These are phyloP conservation scores for Caenorhabditis japonica DNA, from an alignment of 2,888 invertebrate genomes.

Conservation along the genomic window DNA sequence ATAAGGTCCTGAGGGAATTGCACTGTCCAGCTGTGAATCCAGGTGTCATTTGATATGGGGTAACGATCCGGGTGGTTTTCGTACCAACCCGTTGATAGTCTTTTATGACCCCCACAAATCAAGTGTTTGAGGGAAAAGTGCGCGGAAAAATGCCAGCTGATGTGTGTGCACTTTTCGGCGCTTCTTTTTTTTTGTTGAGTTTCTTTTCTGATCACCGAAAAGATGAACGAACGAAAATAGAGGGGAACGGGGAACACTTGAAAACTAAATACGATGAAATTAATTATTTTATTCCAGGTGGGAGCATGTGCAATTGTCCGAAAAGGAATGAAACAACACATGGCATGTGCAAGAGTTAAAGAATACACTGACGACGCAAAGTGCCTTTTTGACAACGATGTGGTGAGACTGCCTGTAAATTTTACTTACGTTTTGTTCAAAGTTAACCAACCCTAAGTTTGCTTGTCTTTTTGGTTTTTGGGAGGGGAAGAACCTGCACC, in stretches of 20 bases:
- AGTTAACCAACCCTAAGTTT: no score
- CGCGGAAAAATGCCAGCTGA: conserved; percentile 31
- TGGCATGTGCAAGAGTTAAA: conserved; percentile 22
- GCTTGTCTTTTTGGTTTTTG: no score
- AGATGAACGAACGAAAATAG: conserved; percentile 1
- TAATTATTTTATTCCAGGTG: no score
- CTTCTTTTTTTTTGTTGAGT: no score
- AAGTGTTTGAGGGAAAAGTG: conserved; percentile 17
- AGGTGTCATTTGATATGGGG: background rate
- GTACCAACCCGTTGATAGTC: no score
- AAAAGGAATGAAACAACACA: background rate
- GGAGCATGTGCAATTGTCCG: conserved; percentile 16
- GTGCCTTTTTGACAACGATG: background rate
- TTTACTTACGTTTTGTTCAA: no score
- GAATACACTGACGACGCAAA: background rate
- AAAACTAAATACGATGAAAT: no score
- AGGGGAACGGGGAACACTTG: background rate
- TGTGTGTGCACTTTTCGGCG: conserved; percentile 51
- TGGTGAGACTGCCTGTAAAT: conserved; percentile 10
- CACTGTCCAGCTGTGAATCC: conserved; percentile 4
- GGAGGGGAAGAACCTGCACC: no score
- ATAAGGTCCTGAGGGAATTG: no score
- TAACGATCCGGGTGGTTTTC: no score
- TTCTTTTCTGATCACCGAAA: conserved; percentile 17
- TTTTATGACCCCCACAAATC: no score